Conservation (phyloP, 2,797 vertebrate species). For the Amniataba percoides region DNA sequence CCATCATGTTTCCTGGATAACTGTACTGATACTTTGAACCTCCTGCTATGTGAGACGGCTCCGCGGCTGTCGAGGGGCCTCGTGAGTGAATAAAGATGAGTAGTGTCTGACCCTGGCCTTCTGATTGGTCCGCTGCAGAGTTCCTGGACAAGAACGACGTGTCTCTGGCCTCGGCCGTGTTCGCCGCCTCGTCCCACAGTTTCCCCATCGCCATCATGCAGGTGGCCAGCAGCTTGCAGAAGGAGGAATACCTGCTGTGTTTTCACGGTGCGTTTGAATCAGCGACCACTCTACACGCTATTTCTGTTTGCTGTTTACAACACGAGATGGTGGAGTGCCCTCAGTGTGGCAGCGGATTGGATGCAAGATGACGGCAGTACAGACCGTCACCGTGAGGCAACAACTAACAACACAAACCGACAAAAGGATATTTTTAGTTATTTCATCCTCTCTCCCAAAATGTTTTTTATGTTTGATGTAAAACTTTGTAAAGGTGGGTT, state of each 20-base stretch:
- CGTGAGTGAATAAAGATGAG: neutral
- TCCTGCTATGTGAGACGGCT: neutral
- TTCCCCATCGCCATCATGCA: slow-evolving; percentile 98
- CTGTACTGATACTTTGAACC: neutral
- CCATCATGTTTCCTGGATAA: neutral
- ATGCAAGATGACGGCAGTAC: neutral
- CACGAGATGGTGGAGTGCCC: neutral
- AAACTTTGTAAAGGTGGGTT: neutral
- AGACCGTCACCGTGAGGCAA: neutral
- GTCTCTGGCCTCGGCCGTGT: slow-evolving; percentile 94
- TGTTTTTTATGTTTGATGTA: neutral
- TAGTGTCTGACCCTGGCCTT: neutral
- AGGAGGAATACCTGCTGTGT: slow-evolving; percentile 97
- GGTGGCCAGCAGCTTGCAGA: slow-evolving; percentile 92
- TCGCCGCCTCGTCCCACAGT: slow-evolving; percentile 95
- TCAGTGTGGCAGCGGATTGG: neutral
- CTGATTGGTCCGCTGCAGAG: slow-evolving; percentile 81
- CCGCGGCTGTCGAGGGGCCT: neutral
- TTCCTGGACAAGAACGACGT: slow-evolving; percentile 99
- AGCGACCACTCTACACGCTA: neutral
- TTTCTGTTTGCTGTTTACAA: neutral
- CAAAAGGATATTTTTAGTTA: neutral
- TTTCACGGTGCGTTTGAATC: slow-evolving; percentile 90
- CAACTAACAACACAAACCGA: neutral
- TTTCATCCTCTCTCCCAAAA: neutral